Conservation (phyloP, 2,888 invertebrate species). For the Laspeyria flexula region DNA sequence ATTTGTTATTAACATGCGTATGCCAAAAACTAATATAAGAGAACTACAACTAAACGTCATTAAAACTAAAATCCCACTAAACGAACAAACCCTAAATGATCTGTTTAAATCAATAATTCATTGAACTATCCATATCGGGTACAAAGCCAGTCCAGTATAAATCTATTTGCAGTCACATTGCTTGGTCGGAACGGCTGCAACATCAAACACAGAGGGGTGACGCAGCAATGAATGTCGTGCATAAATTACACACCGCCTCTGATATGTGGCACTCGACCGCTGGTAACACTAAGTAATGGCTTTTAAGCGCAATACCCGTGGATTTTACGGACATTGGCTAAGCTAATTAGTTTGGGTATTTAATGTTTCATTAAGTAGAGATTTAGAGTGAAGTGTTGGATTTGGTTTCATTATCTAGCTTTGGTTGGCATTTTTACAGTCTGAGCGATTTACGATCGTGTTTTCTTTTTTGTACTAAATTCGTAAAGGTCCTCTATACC, state of each 20-base stretch:
- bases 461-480: neutral
- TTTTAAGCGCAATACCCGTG: slow-evolving; percentile 39
- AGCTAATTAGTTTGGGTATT: slow-evolving; percentile 31
- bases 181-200: slow-evolving; percentile 46
- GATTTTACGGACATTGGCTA: slow-evolving; percentile 39
- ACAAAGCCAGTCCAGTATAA: slow-evolving; percentile 39
- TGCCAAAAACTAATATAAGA: too few species aligned
- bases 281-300: slow-evolving; percentile 49
- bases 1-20: too few species aligned
- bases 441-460: neutral
- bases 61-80: too few species aligned
- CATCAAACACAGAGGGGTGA: slow-evolving; percentile 55
- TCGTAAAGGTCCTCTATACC: too few species aligned
- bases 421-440: neutral
- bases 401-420: neutral
- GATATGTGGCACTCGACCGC: slow-evolving; percentile 49
- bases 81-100: slow-evolving; percentile 2
- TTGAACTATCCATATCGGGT: slow-evolving; percentile 7
- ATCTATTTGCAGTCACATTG: slow-evolving; percentile 53
- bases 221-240: slow-evolving; percentile 65
- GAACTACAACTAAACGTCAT: neutral
- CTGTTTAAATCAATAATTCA: slow-evolving; percentile 3
- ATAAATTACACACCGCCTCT: slow-evolving; percentile 58
- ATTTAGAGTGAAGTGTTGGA: neutral
- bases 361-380: slow-evolving; percentile 18